Base-by-base conservation (phyloP, 2,797 vertebrate genomes). In the Pseudomugil tenellus region DNA sequence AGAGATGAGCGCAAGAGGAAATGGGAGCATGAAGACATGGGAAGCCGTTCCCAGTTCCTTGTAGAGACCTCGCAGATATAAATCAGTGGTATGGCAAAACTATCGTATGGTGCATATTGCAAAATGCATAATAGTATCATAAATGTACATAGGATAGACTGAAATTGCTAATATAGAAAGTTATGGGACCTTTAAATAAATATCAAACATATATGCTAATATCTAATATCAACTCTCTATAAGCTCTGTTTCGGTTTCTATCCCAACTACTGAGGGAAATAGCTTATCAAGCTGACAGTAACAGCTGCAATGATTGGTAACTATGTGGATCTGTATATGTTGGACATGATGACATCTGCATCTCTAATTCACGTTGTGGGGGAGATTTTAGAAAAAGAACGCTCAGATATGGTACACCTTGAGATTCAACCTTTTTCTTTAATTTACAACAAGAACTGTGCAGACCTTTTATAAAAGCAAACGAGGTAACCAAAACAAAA, bases 401-500 rank as follows among this genome's bases (percentile, higher is more conserved):
- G 46, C 56, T 26, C 8, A 70, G 46, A 67, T 43, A 67, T 3
- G 1, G n/a, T 48, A 54, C 4, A 32, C 21, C 41, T 66, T 81
- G 62, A 70, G 84, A 74, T 58, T n/a, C 25, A 60, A 55, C 39
- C 9, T 71, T 71, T 26, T 75, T 6, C 29, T 81, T 90, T 90
- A 87, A 89, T 89, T 90, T 58, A 83, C 82, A 81, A 86, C 70
- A 11, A 84, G 54, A 81, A 80, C 68, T 65, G 54, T 78, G 66
- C 81, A 65, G 39, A 23, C 51, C 26, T 79, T 79, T 58, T 79
- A 51, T 80, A 69, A 84, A 74, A 84, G 67, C 63, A 68, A 60
- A 79, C 56, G 41, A 70, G 68, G 17, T 26, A 78, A 72, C 64
- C 53, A 19, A 77, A 86, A 82, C 37, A 70, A 80, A 79, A 13